These are phyloP conservation scores for Axea sp. DNA, from an alignment of 2,888 invertebrate genomes.

Conservation along the genomic window DNA sequence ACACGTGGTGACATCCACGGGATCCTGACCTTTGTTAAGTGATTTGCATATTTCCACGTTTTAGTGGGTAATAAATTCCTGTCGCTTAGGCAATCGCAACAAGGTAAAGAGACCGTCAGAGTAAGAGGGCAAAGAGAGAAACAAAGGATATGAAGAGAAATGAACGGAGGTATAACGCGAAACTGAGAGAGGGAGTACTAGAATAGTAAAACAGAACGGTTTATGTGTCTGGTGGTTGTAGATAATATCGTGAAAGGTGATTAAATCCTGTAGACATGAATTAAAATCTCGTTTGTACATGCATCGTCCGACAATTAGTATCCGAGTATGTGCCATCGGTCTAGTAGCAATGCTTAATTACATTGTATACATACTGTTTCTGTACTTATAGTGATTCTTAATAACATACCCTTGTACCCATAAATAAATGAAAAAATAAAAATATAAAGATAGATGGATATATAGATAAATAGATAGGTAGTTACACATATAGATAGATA, in stretches of 20 bases:
- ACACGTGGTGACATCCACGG: constrained; percentile 67
- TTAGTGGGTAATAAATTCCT: constrained; percentile 76
- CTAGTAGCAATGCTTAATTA: constrained; percentile 45
- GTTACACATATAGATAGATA: too few relatives aligned
- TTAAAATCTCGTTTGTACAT: constrained; percentile 65
- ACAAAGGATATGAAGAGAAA: constrained; percentile 65
- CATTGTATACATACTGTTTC: constrained; percentile 16
- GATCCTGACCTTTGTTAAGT: constrained; percentile 76
- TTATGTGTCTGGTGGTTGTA: constrained; percentile 70
- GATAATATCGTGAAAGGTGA: constrained; percentile 67
- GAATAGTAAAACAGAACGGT: constrained; percentile 70
- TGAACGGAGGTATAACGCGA: constrained; percentile 56
- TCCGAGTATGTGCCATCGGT: constrained; percentile 32
- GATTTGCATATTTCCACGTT: constrained; percentile 76
- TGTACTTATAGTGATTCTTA: neutral
- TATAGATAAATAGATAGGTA: too few relatives aligned
- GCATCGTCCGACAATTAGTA: constrained; percentile 57
- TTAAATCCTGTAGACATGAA: constrained; percentile 66
- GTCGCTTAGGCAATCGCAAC: constrained; percentile 75
- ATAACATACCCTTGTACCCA: too few relatives aligned
- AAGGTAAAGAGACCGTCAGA: constrained; percentile 67
- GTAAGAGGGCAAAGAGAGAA: constrained; percentile 66
- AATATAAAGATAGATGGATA: too few relatives aligned
- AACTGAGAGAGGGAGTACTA: constrained; percentile 62
- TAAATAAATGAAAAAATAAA: too few relatives aligned